A percentile compares a stretch with the other conserved stretches of the same genome.
These are phyloP conservation scores for Bergia puertoricense DNA, from an alignment of 92 coral and sea anemone species.

Conservation along the genomic window DNA sequence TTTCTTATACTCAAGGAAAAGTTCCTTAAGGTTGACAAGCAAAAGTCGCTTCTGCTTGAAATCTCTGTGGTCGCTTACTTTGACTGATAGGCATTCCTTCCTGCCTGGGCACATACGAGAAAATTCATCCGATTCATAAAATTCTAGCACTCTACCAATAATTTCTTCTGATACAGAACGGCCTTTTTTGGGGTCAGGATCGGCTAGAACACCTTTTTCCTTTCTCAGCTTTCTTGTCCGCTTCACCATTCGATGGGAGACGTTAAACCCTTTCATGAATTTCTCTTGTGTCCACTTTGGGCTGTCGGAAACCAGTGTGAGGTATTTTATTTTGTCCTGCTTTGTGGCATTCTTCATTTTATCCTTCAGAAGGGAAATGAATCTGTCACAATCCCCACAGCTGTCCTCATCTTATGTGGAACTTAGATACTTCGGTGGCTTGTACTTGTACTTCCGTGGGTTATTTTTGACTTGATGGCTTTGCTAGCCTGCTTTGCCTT, in stretches of 20 bases:
- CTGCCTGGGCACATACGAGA: constrained; percentile 1
- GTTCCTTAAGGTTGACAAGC: neutral
- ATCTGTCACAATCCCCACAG: neutral
- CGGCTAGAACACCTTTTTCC: neutral
- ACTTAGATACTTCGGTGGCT: no score
- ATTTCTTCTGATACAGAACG: neutral
- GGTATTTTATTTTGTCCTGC: neutral
- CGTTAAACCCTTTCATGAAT: neutral
- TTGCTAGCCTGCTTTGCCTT: no score
- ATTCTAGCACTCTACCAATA: neutral
- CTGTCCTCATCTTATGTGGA: neutral
- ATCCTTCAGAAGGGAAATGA: neutral
- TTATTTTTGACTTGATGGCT: no score
- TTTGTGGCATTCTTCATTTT: neutral
- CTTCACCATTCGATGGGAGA: neutral
- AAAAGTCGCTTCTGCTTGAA: neutral
- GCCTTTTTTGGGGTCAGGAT: neutral
- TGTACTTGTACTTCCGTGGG: no score
- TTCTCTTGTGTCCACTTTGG: neutral
- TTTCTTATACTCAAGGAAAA: neutral
- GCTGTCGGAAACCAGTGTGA: neutral
- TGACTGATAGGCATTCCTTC: neutral
- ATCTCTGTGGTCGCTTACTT: neutral
- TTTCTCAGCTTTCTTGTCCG: neutral
- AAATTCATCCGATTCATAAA: neutral